phyloP scores from a whole-genome alignment of 2,888 invertebrate species.

The Drosophila gaucha region DNA sequence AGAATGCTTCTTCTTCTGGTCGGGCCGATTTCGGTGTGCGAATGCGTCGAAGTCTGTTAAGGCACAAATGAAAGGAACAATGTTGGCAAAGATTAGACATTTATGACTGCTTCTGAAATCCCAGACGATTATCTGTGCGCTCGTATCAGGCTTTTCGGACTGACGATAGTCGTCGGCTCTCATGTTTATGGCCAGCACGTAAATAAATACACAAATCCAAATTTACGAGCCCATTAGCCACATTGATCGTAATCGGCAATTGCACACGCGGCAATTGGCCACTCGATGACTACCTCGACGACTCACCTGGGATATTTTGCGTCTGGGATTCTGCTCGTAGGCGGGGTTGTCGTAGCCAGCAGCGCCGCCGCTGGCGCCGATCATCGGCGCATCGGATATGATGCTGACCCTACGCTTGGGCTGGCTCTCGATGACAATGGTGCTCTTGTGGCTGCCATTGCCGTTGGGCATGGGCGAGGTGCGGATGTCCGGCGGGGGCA shows the following conservation, averaged over 20 bases:
- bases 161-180: slow-evolving; percentile 23
- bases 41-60: slow-evolving; percentile 86
- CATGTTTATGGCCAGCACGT: slow-evolving; percentile 34
- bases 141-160: slow-evolving; percentile 17
- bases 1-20: slow-evolving; percentile 90
- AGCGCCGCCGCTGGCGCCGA: slow-evolving; percentile 79
- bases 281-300: slow-evolving; percentile 34
- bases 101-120: slow-evolving; percentile 38
- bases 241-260: slow-evolving; percentile 32
- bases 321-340: slow-evolving; percentile 87
- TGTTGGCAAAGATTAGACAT: slow-evolving; percentile 6
- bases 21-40: slow-evolving; percentile 88
- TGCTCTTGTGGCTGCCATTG: slow-evolving; percentile 58
- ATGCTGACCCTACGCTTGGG: slow-evolving; percentile 88
- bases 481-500: slow-evolving; percentile 34
- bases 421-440: slow-evolving; percentile 81
- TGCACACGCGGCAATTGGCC: slow-evolving; percentile 2
- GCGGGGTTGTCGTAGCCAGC: slow-evolving; percentile 88
- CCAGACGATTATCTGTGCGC: slow-evolving; percentile 43
- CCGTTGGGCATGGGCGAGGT: slow-evolving; percentile 60
- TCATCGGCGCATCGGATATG: slow-evolving; percentile 86
- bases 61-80: background rate
- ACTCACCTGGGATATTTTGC: slow-evolving; percentile 84
- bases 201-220: slow-evolving; percentile 57
- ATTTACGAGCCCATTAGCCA: slow-evolving; percentile 55